Percentiles rank a stretch among this genome's conserved stretches.
Conservation (phyloP, 1,140 invertebrate genomes). For the Dendrolimus kikuchii region DNA sequence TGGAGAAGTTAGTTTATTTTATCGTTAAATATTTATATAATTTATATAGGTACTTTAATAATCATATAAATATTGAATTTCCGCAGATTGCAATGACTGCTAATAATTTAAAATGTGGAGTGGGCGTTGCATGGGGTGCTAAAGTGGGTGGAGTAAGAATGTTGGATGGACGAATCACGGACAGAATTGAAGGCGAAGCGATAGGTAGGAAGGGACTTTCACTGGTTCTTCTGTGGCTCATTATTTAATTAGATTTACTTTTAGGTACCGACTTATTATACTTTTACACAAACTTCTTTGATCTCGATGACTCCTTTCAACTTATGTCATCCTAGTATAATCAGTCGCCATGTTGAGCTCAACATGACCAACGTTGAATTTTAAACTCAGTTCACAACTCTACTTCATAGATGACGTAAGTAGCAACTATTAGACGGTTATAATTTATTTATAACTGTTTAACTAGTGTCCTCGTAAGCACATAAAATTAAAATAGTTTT, state of each 20-base stretch:
- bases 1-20: conserved; percentile 75
- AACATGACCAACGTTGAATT: conserved; percentile 27
- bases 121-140: conserved; percentile 87
- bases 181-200: conserved; percentile 88
- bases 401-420: conserved; percentile 1
- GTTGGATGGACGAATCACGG: conserved; percentile 93
- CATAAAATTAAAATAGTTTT: no score
- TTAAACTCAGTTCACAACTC: neutral
- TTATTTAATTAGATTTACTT: no score
- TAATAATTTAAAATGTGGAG: conserved; percentile 89
- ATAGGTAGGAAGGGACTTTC: conserved; percentile 47
- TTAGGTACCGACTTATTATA: no score
- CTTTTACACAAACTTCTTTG: no score
- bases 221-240: no score
- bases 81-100: conserved; percentile 83
- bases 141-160: conserved; percentile 90
- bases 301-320: neutral
- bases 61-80: conserved; percentile 1
- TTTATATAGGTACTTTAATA: no score
- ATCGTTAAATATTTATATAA: no score
- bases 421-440: no score
- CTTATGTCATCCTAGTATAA: conserved; percentile 23
- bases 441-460: no score
- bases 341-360: conserved; percentile 49
- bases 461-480: no score